Evolutionary conservation across 2,888 invertebrate genomes (phyloP), one percentile per base, ranked within the genome.

Genomic region (Caenorhabditis sp.): DNA sequence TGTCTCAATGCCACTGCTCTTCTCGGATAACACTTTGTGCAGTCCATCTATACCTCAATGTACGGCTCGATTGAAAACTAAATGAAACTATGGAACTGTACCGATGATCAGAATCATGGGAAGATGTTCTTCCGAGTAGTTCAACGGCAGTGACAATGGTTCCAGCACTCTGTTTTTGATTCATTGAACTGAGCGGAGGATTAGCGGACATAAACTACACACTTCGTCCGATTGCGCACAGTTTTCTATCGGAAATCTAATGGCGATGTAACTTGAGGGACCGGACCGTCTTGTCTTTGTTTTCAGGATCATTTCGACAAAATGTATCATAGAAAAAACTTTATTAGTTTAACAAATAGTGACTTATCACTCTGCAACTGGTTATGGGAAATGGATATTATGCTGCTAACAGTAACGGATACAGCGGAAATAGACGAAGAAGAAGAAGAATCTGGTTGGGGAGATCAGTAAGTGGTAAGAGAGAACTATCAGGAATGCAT

Each of bases 1-100:
- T 81, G 81, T 55, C 40, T 81, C 13, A 80, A 70, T 61, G 32
- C 26, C 5, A 74, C 80, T 4, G 35, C 37, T 15, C 3, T 55
- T 5, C 1, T 50, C 15, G 40, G 61, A 55, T 53, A 32, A 72
- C n/a, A 6, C 11, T 20, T 28, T 28, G 13, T 28, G 26, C 55
- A n/a, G n/a, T n/a, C 28, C 51, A 20, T 4, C 50, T 20, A 32
- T 32, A 50, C 20, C 13, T 26, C 18, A 22, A 26, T 26, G 50
- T 22, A 3, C 20, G 11, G 20, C 20, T n/a, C n/a, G 32, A 32
- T 32, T 32, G 32, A 13, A 40, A 40, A 40, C 13, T 6, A 40
- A 40, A 40, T 40, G 40, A 40, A 40, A 40, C 2, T 13, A 13
- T 40, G 11, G 11, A 32, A 32, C 32, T 9, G 32, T 9, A 9